Conservation (phyloP, 1,140 invertebrate genomes). For the Cherax quadricarinatus region DNA sequence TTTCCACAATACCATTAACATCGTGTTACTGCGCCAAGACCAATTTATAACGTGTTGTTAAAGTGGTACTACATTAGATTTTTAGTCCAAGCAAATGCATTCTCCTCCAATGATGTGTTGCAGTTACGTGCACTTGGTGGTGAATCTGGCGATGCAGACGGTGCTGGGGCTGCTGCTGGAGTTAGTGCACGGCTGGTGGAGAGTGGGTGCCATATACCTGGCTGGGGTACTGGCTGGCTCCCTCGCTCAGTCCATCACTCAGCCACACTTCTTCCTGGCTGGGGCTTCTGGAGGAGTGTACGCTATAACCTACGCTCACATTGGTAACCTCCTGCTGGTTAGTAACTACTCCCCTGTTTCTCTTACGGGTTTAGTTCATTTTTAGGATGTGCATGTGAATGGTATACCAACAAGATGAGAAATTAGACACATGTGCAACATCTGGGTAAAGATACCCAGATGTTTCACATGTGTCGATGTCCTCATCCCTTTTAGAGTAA, state of each 20-base stretch:
- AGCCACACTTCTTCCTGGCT: conserved; percentile 86
- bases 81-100: too few species aligned
- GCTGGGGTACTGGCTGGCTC: conserved; percentile 80
- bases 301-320: conserved; percentile 94
- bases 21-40: too few species aligned
- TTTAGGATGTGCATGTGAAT: not conserved
- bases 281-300: conserved; percentile 98
- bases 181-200: conserved; percentile 88
- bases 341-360: not conserved
- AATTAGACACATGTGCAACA: too few species aligned
- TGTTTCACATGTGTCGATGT: too few species aligned
- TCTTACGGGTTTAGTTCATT: not conserved
- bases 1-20: too few species aligned
- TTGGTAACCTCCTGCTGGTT: conserved; percentile 91
- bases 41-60: too few species aligned
- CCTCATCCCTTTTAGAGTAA: not conserved
- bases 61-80: too few species aligned
- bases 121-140: conserved; percentile 78
- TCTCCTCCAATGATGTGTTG: not conserved
- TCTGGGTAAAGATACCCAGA: too few species aligned
- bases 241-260: conserved; percentile 78
- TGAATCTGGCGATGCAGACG: conserved; percentile 80
- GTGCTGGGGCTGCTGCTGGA: conserved; percentile 85
- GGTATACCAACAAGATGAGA: too few species aligned
- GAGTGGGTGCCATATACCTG: conserved; percentile 85